A percentile compares a stretch with the other conserved stretches of the same genome.
Evolutionary conservation across 2,888 invertebrate species (phyloP).

Genomic region (Margaritifera margaritifera): DNA sequence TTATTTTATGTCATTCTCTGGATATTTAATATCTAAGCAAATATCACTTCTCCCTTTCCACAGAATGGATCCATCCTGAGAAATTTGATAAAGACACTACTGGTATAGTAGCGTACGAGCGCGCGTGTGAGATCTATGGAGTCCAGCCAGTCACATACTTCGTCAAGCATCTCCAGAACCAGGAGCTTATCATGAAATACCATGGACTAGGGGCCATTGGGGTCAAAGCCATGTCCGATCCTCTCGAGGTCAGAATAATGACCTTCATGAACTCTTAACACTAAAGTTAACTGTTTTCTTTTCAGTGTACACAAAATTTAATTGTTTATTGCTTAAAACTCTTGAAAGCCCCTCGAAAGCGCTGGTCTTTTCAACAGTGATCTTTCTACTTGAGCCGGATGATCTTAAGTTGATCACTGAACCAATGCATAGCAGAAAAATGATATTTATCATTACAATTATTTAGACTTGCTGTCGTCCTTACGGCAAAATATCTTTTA

Average conservation of each 20-base stretch:
- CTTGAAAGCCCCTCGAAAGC: no score
- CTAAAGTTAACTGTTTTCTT: no score
- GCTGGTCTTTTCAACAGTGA: no score
- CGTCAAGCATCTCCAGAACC: constrained; percentile 54
- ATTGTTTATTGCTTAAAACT: no score
- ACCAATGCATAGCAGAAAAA: no score
- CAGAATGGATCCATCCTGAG: constrained; percentile 46
- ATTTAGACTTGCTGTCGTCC: no score
- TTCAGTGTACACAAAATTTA: no score
- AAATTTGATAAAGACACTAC: constrained; percentile 46
- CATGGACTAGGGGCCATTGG: constrained; percentile 62
- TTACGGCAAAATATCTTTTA: no score
- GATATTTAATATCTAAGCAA: not conserved
- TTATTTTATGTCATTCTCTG: not conserved
- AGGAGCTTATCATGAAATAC: constrained; percentile 53
- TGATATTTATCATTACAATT: no score
- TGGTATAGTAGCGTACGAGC: constrained; percentile 51
- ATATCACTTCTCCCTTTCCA: not conserved
- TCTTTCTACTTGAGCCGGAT: no score
- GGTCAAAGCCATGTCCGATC: constrained; percentile 49
- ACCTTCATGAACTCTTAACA: no score
- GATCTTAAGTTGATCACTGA: no score
- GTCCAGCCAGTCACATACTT: constrained; percentile 59
- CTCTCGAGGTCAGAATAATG: constrained; percentile 32
- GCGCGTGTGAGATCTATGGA: constrained; percentile 54